These are phyloP conservation scores for Trilocha varians DNA, from an alignment of 2,888 invertebrate species.

Conservation along the genomic window DNA sequence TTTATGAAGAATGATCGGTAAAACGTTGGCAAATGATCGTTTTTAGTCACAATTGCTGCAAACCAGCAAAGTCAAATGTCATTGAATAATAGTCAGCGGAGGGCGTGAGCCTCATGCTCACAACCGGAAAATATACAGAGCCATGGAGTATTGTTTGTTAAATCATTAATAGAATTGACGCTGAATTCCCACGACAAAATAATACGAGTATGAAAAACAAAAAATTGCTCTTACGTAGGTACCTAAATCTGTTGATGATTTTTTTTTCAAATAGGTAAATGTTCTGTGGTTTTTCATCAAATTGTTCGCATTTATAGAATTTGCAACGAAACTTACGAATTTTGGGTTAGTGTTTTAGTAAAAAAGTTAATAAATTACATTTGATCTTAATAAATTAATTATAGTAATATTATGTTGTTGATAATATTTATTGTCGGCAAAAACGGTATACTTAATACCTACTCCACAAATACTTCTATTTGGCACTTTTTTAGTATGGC, in stretches of 20 bases:
- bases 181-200: slow-evolving; percentile 15
- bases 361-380: no score
- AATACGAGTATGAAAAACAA: not conserved
- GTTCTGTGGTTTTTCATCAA: no score
- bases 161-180: slow-evolving; percentile 5
- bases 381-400: no score
- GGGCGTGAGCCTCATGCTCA: slow-evolving; percentile 19
- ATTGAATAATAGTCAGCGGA: slow-evolving; percentile 27
- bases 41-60: slow-evolving; percentile 32
- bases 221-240: not conserved
- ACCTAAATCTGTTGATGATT: not conserved
- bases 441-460: no score
- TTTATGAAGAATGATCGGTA: slow-evolving; percentile 44
- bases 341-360: no score
- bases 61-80: slow-evolving; percentile 26
- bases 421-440: no score
- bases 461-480: no score
- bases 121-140: slow-evolving; percentile 13
- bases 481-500: no score
- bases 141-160: not conserved
- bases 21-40: slow-evolving; percentile 37
- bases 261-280: no score
- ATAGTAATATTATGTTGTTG: no score
- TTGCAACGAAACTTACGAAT: no score
- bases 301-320: no score